phyloP scores from a whole-genome alignment of 2,113 vertebrate species.

The Lagopus muta region DNA sequence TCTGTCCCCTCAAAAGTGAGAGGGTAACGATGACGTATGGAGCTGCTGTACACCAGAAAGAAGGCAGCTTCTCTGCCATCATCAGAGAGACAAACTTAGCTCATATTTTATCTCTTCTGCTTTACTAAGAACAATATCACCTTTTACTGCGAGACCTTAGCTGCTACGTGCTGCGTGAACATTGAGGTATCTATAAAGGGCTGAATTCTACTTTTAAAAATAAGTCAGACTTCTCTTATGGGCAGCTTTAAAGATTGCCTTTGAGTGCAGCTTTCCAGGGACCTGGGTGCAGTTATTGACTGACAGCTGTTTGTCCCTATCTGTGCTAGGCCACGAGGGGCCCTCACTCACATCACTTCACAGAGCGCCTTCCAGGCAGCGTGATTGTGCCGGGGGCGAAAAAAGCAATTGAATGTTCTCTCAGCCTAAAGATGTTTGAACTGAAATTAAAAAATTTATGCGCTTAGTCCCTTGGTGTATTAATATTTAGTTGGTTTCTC shows the following conservation, averaged over 20 bases:
- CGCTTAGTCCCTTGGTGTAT: slow-evolving; percentile 15
- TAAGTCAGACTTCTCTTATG: neutral
- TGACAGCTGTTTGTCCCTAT: slow-evolving; percentile 30
- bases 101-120: neutral
- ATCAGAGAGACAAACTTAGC: neutral
- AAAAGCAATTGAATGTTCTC: slow-evolving; percentile 57
- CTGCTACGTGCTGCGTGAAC: neutral
- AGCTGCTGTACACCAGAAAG: neutral
- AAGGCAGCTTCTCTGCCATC: neutral
- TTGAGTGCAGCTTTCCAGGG: neutral
- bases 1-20: neutral
- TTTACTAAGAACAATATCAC: slow-evolving; percentile 19
- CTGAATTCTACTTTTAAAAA: neutral
- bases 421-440: slow-evolving; percentile 4
- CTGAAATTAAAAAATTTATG: slow-evolving; percentile 62
- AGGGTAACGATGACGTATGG: neutral
- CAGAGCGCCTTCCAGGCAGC: slow-evolving; percentile 34
- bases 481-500: neutral
- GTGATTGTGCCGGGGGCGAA: slow-evolving; percentile 2
- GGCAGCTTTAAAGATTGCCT: slow-evolving; percentile 4
- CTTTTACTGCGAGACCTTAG: neutral
- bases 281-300: neutral
- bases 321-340: neutral
- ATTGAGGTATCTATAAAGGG: neutral
- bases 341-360: slow-evolving; percentile 4